phyloP scores from a whole-genome alignment of 2,797 vertebrate genomes.

The Pitangus sulphuratus region DNA sequence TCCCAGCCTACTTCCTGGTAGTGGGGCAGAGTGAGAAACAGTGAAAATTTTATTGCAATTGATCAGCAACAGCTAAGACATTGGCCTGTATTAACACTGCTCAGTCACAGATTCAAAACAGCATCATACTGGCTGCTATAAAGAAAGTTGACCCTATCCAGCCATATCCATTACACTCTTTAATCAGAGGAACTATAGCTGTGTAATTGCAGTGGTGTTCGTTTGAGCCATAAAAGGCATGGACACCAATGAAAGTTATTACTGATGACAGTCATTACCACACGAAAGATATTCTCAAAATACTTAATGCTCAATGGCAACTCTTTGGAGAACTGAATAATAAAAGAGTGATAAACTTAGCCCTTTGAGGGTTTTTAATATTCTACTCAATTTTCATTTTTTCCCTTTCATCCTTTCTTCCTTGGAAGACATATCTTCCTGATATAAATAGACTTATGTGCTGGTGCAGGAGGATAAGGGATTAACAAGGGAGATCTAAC shows the following conservation, averaged over 20 bases:
- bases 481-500: neutral
- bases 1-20: neutral
- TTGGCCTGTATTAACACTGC: neutral
- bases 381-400: neutral
- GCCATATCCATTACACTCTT: neutral
- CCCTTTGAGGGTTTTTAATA: neutral
- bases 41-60: neutral
- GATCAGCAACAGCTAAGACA: neutral
- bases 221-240: neutral
- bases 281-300: neutral
- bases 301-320: neutral
- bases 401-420: neutral
- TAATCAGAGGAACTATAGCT: neutral
- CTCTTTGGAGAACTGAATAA: neutral
- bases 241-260: neutral
- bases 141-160: neutral
- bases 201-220: neutral
- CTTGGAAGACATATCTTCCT: neutral
- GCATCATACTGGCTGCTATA: neutral
- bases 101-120: neutral
- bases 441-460: neutral
- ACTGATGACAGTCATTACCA: neutral
- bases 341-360: neutral
- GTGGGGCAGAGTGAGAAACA: neutral
- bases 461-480: neutral